Evolutionary conservation across 2,797 vertebrate species (phyloP), one percentile per base, ranked within the genome.

Genomic region (Meriones psammophilus): DNA sequence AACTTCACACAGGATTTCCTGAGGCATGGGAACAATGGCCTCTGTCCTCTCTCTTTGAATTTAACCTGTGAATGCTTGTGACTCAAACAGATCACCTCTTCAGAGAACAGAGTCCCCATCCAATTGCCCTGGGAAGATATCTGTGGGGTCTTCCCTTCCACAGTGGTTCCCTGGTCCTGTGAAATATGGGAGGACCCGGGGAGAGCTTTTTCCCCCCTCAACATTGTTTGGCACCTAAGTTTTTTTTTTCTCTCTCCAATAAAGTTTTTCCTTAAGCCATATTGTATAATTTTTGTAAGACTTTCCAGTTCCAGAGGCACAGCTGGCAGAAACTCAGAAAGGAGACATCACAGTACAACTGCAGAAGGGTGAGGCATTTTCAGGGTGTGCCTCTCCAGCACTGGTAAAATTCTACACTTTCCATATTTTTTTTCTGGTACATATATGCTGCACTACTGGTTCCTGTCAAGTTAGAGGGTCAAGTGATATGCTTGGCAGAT

Each of bases 111-210:
- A 26, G 13, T 30, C 46, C 12, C 42, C 17, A 69, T 7, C 9
- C 1, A 3, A 39, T 8, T 39, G 4, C 60, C 13, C 20, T 20
- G 1, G 36, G 1, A 0, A 39, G 4, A 8, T 15, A 12, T 6
- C 15, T 42, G 30, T 4, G 14, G 12, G 60, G 6, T 50, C 15
- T 36, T 12, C 14, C 46, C 42, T 20, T 42, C 60, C 12, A 1
- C 5, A 42, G 33, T 6, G 5, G 13, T 2, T n/a, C 62, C 12
- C 9, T 4, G 71, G 28, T 5, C 17, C 12, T 36, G 2, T 50
- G 54, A 46, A 9, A 9, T 24, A n/a, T 0, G 9, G 3, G 24
- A 56, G 22, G 42, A 39, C 42, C 1, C 7, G n/a, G 7, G 3
- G 2, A 42, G 36, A 2, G 14, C 33, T 76, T 87, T 60, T 28